Evolutionary conservation across 2,797 vertebrate genomes (phyloP).

Genomic region (Silurus aristotelis): DNA sequence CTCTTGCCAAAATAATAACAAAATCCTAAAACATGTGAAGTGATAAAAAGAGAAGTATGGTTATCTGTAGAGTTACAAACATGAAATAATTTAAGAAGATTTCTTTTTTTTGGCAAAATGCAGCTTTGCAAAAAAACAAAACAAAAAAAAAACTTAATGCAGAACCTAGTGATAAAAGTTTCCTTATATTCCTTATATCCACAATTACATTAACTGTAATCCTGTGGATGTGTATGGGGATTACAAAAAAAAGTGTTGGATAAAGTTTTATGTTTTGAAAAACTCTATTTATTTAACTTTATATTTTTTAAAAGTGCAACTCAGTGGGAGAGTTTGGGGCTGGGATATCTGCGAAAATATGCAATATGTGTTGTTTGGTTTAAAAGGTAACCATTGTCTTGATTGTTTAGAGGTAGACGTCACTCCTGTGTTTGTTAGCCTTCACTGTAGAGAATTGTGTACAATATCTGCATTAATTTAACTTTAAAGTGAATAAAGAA

Average conservation of each 20-base stretch:
- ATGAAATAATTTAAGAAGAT: conserved; percentile 59
- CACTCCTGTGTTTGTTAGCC: conserved; percentile 58
- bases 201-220: conserved; percentile 49
- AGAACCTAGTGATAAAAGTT: conserved; percentile 38
- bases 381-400: conserved; percentile 55
- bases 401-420: conserved; percentile 53
- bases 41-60: conserved; percentile 45
- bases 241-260: conserved; percentile 52
- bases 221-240: conserved; percentile 46
- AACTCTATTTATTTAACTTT: conserved; percentile 64
- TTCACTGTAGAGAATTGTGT: conserved; percentile 61
- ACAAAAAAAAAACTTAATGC: conserved; percentile 39
- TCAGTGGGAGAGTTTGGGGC: conserved; percentile 51
- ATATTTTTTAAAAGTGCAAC: conserved; percentile 61
- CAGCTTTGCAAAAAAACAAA: conserved; percentile 44
- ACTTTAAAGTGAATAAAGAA: conserved; percentile 69
- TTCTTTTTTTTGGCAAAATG: conserved; percentile 41
- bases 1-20: conserved; percentile 79
- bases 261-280: conserved; percentile 54
- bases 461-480: conserved; percentile 64
- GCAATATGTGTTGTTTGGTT: conserved; percentile 65
- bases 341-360: conserved; percentile 62
- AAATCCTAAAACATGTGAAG: conserved; percentile 59
- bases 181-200: conserved; percentile 52
- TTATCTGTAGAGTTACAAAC: conserved; percentile 51